Conservation (phyloP, 1,140 invertebrate genomes). For the Drosophila rhopaloa region DNA sequence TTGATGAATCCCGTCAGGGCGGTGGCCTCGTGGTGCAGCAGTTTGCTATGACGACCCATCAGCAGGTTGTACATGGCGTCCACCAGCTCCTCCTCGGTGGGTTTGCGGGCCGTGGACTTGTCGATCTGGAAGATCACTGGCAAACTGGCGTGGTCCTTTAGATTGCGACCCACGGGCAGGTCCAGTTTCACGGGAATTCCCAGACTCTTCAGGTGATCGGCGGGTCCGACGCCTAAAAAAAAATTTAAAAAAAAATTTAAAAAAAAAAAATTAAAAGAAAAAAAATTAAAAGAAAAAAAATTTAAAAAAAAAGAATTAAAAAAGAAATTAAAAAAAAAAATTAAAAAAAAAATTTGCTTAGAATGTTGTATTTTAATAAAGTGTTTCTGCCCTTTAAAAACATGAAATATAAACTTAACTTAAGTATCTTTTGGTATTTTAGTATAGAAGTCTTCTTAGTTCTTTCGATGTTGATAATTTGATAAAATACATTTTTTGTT, state of each 20-base stretch:
- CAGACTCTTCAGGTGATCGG: constrained; percentile 84
- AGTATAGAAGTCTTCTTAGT: too few relatives aligned
- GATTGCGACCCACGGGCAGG: constrained; percentile 90
- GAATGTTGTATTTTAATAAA: too few relatives aligned
- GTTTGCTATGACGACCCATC: constrained; percentile 76
- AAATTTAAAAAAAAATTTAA: background rate
- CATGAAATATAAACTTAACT: too few relatives aligned
- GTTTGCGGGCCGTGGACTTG: constrained; percentile 75
- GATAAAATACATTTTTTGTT: background rate
- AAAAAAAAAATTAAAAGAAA: background rate
- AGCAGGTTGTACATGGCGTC: constrained; percentile 80
- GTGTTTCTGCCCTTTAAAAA: too few relatives aligned
- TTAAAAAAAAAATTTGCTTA: background rate
- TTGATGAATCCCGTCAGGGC: constrained; percentile 84
- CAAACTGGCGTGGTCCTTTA: constrained; percentile 87
- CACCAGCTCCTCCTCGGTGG: constrained; percentile 78
- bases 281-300: background rate
- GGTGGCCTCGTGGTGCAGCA: constrained; percentile 79
- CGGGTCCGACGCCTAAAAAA: constrained; percentile 83
- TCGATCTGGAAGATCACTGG: constrained; percentile 83
- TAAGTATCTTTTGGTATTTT: too few relatives aligned
- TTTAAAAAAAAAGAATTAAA: background rate
- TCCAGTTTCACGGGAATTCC: constrained; percentile 86
- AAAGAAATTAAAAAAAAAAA: background rate
- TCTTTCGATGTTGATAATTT: background rate